Evolutionary conservation across 2,797 vertebrate species (phyloP).

Genomic region (Melanotaenia nigrans): DNA sequence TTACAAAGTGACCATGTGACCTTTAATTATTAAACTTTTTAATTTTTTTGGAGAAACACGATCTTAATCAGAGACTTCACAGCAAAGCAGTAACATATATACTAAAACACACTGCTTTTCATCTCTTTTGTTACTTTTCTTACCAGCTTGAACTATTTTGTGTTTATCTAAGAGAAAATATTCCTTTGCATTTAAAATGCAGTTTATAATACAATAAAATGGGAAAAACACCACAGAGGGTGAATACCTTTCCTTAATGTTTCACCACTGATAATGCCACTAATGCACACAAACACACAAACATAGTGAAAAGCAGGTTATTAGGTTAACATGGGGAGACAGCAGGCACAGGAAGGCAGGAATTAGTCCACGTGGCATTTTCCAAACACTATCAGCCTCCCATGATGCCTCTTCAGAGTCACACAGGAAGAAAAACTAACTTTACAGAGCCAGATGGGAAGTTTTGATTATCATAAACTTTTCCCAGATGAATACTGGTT

Average conservation of each 20-base stretch:
- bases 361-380: slow-evolving; percentile 61
- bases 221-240: not conserved
- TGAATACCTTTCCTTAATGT: not conserved
- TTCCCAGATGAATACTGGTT: not conserved
- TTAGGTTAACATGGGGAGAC: slow-evolving; percentile 45
- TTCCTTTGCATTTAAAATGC: not conserved
- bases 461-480: not conserved
- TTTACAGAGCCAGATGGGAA: not conserved
- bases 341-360: slow-evolving; percentile 71
- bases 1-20: no score
- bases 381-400: slow-evolving; percentile 63
- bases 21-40: no score
- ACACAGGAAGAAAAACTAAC: not conserved
- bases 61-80: no score
- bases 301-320: slow-evolving; percentile 46
- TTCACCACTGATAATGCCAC: not conserved
- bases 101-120: no score
- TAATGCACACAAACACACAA: not conserved
- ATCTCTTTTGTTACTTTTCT: no score
- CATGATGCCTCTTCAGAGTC: slow-evolving; percentile 1
- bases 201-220: not conserved
- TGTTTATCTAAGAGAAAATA: not conserved
- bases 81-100: no score
- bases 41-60: no score
- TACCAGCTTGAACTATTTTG: no score